These are phyloP conservation scores for Oreochromis aureus DNA, from an alignment of 2,113 vertebrate genomes.

Conservation along the genomic window DNA sequence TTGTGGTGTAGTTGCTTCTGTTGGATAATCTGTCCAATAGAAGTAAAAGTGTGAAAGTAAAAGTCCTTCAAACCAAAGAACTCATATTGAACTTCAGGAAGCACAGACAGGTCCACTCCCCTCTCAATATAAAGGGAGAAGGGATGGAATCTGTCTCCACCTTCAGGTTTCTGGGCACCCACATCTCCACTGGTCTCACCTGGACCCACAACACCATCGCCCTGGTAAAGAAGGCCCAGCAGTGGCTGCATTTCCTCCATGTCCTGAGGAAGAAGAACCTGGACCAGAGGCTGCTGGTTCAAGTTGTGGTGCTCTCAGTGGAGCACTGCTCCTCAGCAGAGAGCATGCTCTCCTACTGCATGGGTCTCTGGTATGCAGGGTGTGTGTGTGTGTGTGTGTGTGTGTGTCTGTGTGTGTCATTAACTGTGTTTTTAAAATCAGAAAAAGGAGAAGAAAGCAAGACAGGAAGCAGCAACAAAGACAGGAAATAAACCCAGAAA, in stretches of 20 bases:
- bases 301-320: not conserved
- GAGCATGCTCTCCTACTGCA: not conserved
- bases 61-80: not conserved
- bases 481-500: constrained; percentile 2
- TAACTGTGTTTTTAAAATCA: not conserved
- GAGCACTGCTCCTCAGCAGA: not conserved
- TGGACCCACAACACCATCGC: not conserved
- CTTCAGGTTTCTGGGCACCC: not conserved
- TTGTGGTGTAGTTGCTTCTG: not conserved
- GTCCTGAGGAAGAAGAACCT: not conserved
- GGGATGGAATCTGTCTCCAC: not conserved
- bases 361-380: not conserved
- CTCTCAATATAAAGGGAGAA: not conserved
- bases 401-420: not conserved
- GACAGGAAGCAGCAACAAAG: constrained; percentile 3
- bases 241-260: not conserved
- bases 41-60: not conserved
- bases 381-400: not conserved
- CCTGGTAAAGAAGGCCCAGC: not conserved
- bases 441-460: not conserved
- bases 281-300: not conserved
- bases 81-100: not conserved
- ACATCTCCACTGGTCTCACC: not conserved
- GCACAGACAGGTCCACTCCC: not conserved
- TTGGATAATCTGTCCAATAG: not conserved